Evolutionary conservation across 2,888 invertebrate genomes (phyloP), one percentile per base, ranked within the genome.

Genomic region (Lepidonotus clava): DNA sequence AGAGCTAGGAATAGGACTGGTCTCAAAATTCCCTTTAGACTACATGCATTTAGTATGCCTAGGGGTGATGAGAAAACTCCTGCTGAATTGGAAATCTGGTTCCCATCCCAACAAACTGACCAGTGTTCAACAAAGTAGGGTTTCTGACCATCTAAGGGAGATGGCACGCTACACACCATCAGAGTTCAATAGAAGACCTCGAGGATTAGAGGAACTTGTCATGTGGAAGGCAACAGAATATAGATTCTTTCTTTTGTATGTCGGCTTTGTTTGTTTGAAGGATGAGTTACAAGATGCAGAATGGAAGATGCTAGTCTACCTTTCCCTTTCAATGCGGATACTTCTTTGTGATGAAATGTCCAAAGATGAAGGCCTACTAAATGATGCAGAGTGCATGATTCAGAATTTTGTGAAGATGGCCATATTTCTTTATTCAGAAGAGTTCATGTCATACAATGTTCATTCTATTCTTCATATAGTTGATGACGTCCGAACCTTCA

Each of bases 141-240:
- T 67, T 11, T 18, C 18, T 67, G 18, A 67, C 11, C 11, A 67
- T 18, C 24, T n/a, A 11, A 11, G 11, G 28, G 24, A 18, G 11
- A 67, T 67, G 18, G 28, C 11, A 28, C 67, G 11, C 11, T 67
- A 67, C 24, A 24, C 24, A n/a, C 67, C 67, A 67, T 18, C 67
- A 11, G 67, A 67, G 24, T n/a, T 67, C 67, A 67, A 67, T 24
- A 67, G 67, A 67, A 67, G 28, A 28, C 67, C 67, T 18, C 11
- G 67, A 67, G 67, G 67, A 67, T 24, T 67, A 67, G 24, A 67
- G 11, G 67, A 67, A 28, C 24, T 67, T 11, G 28, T n/a, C 11
- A 11, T 21, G 14, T 67, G 67, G 67, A 67, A 67, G 11, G 67
- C 67, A 11, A 67, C 67, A 21, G 28, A 67, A 67, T 67, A n/a